Conservation (phyloP, 2,797 vertebrate genomes). For the Anableps anableps region DNA sequence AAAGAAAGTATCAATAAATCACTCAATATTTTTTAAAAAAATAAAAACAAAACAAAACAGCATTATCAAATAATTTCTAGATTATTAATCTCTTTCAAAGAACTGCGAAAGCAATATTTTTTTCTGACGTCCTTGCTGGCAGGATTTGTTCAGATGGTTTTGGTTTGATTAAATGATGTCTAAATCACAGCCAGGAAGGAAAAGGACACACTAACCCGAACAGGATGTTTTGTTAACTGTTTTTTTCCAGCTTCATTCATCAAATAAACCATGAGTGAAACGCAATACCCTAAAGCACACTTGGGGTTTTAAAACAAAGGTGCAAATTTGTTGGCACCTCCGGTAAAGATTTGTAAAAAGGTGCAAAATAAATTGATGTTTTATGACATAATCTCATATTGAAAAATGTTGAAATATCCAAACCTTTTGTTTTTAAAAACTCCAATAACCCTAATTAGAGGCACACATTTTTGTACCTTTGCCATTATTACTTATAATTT, state of each 20-base stretch:
- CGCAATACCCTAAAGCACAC: neutral
- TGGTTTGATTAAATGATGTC: conserved; percentile 27
- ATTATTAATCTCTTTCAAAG: conserved; percentile 6
- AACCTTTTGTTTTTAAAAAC: too few relatives aligned
- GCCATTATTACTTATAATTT: too few relatives aligned
- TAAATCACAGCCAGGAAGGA: conserved; percentile 40
- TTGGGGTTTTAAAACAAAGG: conserved; percentile 4
- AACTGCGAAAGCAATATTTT: neutral
- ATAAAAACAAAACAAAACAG: neutral
- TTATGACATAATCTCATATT: too few relatives aligned
- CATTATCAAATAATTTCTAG: neutral
- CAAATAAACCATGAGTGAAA: conserved; percentile 7
- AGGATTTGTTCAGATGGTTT: conserved; percentile 47
- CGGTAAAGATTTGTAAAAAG: too few relatives aligned
- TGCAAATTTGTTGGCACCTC: neutral
- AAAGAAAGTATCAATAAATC: neutral
- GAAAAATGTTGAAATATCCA: too few relatives aligned
- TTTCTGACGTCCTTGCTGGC: conserved; percentile 25
- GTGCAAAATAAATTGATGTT: too few relatives aligned
- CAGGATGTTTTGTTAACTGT: conserved; percentile 41
- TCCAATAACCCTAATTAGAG: too few relatives aligned
- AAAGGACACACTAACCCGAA: conserved; percentile 66
- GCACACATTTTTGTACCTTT: too few relatives aligned
- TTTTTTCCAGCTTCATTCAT: conserved; percentile 38
- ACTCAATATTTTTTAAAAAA: neutral